These are phyloP conservation scores for Cochlearius cochlearius DNA, from an alignment of 2,113 vertebrate genomes.

Conservation along the genomic window DNA sequence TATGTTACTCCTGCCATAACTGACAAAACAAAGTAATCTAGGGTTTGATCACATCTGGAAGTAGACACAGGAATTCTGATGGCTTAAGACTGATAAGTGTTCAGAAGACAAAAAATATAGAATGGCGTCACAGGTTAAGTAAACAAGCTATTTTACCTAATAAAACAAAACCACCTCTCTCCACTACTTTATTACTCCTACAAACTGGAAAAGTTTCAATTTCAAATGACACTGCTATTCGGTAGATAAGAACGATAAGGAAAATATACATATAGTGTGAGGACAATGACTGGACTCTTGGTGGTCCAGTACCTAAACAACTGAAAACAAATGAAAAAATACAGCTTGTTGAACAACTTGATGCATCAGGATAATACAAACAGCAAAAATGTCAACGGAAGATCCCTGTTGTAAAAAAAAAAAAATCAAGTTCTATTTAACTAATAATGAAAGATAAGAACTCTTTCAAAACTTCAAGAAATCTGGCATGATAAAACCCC, in stretches of 20 bases:
- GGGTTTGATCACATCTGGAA: background rate
- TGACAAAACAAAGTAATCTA: background rate
- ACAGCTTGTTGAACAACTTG: background rate
- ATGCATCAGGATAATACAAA: background rate
- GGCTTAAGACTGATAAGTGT: background rate
- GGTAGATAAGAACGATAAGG: background rate
- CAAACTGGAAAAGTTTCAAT: background rate
- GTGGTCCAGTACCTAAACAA: background rate
- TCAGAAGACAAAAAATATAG: background rate
- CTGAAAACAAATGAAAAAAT: background rate
- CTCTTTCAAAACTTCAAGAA: background rate
- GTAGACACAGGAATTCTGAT: background rate
- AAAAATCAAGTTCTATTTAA: background rate
- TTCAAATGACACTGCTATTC: background rate
- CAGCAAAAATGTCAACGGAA: background rate
- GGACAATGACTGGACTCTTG: background rate
- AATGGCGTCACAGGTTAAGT: background rate
- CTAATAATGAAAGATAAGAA: background rate
- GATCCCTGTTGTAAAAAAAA: background rate
- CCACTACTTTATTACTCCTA: background rate
- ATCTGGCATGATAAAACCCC: background rate
- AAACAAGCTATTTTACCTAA: background rate
- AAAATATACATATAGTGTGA: background rate
- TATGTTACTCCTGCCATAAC: background rate
- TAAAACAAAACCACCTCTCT: background rate